phyloP scores from a whole-genome alignment of 2,797 vertebrate species.

The Valencia hispanica region DNA sequence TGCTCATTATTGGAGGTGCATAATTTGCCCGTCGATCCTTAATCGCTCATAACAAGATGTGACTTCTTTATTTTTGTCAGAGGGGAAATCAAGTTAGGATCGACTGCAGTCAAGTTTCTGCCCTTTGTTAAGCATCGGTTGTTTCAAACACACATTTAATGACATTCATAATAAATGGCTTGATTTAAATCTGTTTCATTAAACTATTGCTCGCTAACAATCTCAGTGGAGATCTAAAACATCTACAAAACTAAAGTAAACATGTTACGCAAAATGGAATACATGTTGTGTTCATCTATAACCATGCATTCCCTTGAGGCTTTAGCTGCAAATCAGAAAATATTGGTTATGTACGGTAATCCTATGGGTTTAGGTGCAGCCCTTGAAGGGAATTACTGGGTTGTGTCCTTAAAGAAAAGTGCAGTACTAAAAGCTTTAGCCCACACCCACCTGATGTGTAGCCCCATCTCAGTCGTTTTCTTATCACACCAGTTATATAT shows the following conservation, averaged over 20 bases:
- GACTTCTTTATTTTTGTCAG: constrained; percentile 22
- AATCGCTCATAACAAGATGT: constrained; percentile 16
- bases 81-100: constrained; percentile 21
- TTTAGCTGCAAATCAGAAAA: not conserved
- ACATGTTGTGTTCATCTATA: constrained; percentile 27
- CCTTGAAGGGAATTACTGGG: too few relatives aligned
- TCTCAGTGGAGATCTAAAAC: constrained; percentile 43
- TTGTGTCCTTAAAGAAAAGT: too few relatives aligned
- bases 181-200: constrained; percentile 32
- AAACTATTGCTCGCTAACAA: constrained; percentile 26
- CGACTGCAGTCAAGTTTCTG: constrained; percentile 16
- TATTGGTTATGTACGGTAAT: not conserved
- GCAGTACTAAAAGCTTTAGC: too few relatives aligned
- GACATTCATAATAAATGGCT: constrained; percentile 52
- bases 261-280: constrained; percentile 27
- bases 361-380: too few relatives aligned
- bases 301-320: constrained; percentile 31
- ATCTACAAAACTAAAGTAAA: constrained; percentile 42
- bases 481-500: too few relatives aligned
- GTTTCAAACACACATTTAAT: constrained; percentile 40
- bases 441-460: too few relatives aligned
- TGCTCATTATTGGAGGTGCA: constrained; percentile 22
- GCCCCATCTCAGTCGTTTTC: too few relatives aligned
- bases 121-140: constrained; percentile 19
- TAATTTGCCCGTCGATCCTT: constrained; percentile 25